Percentiles rank a stretch among this genome's conserved stretches.
Evolutionary conservation across 2,797 vertebrate species (phyloP).

Genomic region (Balearica regulorum): DNA sequence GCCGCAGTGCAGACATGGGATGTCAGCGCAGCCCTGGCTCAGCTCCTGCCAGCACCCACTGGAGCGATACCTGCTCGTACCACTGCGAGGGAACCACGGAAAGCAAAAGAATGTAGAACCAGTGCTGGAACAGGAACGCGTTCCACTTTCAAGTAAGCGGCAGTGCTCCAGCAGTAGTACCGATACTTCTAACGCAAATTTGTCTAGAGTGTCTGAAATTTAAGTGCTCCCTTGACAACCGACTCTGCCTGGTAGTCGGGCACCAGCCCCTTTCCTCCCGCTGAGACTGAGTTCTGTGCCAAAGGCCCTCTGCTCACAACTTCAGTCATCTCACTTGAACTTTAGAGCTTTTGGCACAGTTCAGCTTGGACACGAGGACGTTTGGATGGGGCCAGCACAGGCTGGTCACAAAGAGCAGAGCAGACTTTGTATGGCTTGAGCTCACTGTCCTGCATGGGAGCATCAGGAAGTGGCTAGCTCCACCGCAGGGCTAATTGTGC

Average conservation of each 20-base stretch:
- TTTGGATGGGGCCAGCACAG: background rate
- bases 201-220: background rate
- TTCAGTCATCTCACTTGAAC: background rate
- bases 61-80: background rate
- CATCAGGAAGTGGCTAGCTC: background rate
- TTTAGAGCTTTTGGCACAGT: background rate
- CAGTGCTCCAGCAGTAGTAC: fast-evolving
- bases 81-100: fast-evolving
- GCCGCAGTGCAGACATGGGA: fast-evolving
- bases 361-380: fast-evolving
- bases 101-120: fast-evolving
- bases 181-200: fast-evolving
- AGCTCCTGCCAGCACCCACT: background rate
- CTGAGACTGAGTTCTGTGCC: background rate
- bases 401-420: background rate
- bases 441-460: fast-evolving
- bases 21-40: background rate
- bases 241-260: fast-evolving
- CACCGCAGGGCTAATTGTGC: fast-evolving
- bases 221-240: background rate
- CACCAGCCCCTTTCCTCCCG: background rate
- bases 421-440: background rate
- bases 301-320: background rate
- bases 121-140: fast-evolving
- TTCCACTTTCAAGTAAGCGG: background rate